Evolutionary conservation across 2,113 vertebrate species (phyloP), one percentile per base, ranked within the genome.

Genomic region (Capricornis sumatraensis): DNA sequence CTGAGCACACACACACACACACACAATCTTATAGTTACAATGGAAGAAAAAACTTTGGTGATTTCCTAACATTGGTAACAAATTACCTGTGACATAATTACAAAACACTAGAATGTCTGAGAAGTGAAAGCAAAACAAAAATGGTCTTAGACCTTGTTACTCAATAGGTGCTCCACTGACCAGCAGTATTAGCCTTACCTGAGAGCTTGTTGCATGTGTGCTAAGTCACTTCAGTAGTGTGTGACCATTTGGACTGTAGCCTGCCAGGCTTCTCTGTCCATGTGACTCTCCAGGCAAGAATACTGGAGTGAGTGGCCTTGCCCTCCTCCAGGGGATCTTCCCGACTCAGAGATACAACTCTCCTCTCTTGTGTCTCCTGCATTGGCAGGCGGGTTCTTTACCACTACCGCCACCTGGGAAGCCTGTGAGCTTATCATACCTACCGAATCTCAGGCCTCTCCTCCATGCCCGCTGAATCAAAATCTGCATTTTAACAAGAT

Each of bases 51-150:
- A 86, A 89, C 0, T 50, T 78, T 55, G 3, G 60, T 79, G 43
- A 90, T 30, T 91, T 81, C 60, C 19, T 92, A 74, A 10, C 7
- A 14, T 50, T 76, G 15, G 10, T 82, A 94, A 87, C 16, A 96
- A 95, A 82, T 92, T 90, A 50, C 17, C 47, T 86, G 23, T 82
- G n/a, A 88, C 60, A 62, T 87, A 94, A 85, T 86, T 94, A 91
- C 2, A 91, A 36, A 97, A 89, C 3, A 13, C 0, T 86, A 40
- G 4, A 9, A 33, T 79, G 23, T 57, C 52, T 88, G 53, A 85
- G 95, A 82, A 47, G 53, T 62, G 55, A 57, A 83, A 50, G 16
- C 76, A 21, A 79, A 60, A 58, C 89, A 58, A 47, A 86, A 60
- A 13, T 87, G 14, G 7, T 81, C 64, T 88, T 82, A 91, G 16